phyloP scores from a whole-genome alignment of 2,797 vertebrate species.

The Crenuchus spilurus region DNA sequence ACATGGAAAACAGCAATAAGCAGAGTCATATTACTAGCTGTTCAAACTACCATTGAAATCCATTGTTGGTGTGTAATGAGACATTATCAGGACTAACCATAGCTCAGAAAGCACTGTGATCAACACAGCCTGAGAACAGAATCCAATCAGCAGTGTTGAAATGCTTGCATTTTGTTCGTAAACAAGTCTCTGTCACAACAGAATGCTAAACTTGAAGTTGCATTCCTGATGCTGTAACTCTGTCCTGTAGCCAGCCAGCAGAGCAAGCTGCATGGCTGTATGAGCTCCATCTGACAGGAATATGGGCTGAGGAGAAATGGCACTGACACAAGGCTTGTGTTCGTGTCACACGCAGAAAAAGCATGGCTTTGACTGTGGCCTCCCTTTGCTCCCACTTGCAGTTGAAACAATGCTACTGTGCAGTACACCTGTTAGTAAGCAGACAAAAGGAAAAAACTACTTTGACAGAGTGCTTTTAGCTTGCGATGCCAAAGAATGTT shows the following conservation, averaged over 20 bases:
- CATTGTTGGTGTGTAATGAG: not conserved
- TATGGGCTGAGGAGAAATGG: slow-evolving; percentile 43
- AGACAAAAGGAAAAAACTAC: slow-evolving; percentile 30
- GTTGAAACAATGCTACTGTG: slow-evolving; percentile 41
- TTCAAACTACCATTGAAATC: not conserved
- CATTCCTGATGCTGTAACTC: too few species aligned
- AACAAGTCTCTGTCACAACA: slow-evolving; percentile 12
- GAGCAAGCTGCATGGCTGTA: slow-evolving; percentile 28
- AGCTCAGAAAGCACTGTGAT: not conserved
- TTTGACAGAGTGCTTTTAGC: slow-evolving; percentile 39
- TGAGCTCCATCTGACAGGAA: slow-evolving; percentile 47
- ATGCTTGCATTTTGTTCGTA: slow-evolving; percentile 1
- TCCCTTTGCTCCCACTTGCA: slow-evolving; percentile 48
- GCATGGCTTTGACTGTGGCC: slow-evolving; percentile 48
- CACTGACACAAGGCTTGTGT: slow-evolving; percentile 29
- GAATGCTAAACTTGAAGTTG: not conserved
- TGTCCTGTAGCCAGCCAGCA: slow-evolving; percentile 14
- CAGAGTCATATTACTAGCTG: not conserved
- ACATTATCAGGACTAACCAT: not conserved
- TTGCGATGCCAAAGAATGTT: slow-evolving; percentile 36
- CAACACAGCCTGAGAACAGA: not conserved
- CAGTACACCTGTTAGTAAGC: slow-evolving; percentile 32
- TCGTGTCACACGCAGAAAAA: slow-evolving; percentile 54
- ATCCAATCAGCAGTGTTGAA: slow-evolving; percentile 4
- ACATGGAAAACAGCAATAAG: too few species aligned